These are phyloP conservation scores for Tympanoctomys barrerae DNA, from an alignment of 2,797 vertebrate species.

Conservation along the genomic window DNA sequence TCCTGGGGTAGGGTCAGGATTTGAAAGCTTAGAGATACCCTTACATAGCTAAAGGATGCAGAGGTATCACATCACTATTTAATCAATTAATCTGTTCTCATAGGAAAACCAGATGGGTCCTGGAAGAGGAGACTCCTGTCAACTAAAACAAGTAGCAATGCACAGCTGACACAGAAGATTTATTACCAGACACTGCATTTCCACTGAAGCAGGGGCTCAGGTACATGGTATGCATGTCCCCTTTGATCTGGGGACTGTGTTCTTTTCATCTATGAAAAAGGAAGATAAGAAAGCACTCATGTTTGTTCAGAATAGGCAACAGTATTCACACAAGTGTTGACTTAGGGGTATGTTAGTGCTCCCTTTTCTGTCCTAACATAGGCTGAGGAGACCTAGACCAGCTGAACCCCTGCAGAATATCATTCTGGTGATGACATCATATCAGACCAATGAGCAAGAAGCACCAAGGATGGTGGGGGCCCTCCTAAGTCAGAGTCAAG, in stretches of 20 bases:
- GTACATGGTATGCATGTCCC: not conserved
- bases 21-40: not conserved
- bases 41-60: not conserved
- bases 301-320: not conserved
- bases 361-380: not conserved
- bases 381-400: not conserved
- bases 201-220: not conserved
- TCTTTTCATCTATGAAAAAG: slow-evolving; percentile 43
- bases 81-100: not conserved
- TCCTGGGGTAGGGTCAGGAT: not conserved
- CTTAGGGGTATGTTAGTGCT: not conserved
- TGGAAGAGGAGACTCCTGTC: not conserved
- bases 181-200: not conserved
- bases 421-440: not conserved
- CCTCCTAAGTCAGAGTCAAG: not conserved
- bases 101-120: not conserved
- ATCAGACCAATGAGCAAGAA: not conserved
- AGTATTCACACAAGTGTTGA: not conserved
- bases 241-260: slow-evolving; percentile 14
- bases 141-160: not conserved
- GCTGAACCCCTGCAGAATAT: not conserved
- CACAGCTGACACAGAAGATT: not conserved
- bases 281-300: not conserved
- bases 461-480: not conserved
- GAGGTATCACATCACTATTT: not conserved